Evolutionary conservation across 2,888 invertebrate genomes (phyloP), one percentile per base, ranked within the genome.

Genomic region (Strigamia crassipes): DNA sequence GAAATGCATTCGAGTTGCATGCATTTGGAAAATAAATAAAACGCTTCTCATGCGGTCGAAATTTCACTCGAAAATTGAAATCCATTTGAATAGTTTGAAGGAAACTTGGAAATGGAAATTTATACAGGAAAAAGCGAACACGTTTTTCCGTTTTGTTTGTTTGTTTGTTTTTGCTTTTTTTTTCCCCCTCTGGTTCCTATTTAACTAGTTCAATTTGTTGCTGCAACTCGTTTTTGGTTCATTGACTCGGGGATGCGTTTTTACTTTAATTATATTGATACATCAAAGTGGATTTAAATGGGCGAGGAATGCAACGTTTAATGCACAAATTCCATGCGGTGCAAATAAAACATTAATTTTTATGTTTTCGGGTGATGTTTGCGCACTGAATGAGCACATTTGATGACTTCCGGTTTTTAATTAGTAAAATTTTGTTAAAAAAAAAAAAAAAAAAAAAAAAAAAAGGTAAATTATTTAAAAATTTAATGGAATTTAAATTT

Each of bases 191-290:
- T 56, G 56, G 56, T 56, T n/a, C n/a, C 21, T 51, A 56, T 56
- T 56, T 73, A 73, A 73, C 73, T 73, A 73, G 73, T 73, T 73
- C 73, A 73, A 1, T 66, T 66, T 66, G 12, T 3, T 2, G 31
- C 12, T 73, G 31, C 73, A 31, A 21, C 66, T 27, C 31, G 73
- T 73, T 73, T 73, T 38, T 73, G n/a, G 73, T 73, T 73, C 73
- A 73, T 73, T 73, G 73, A 73, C 73, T 27, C 3, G 6, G 31
- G 12, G 73, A 31, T 73, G 73, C 27, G 31, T 73, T 73, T 73
- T 73, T 73, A 73, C 0, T 73, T 73, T 73, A 73, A 73, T 73
- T 31, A 31, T 15, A 31, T 15, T 15, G 73, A 73, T n/a, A 15
- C 73, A 23, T 23, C 23, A 66, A 66, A 66, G 8, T 21, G 1